phyloP scores from a whole-genome alignment of 1,140 invertebrate genomes.

The Cherax destructor region DNA sequence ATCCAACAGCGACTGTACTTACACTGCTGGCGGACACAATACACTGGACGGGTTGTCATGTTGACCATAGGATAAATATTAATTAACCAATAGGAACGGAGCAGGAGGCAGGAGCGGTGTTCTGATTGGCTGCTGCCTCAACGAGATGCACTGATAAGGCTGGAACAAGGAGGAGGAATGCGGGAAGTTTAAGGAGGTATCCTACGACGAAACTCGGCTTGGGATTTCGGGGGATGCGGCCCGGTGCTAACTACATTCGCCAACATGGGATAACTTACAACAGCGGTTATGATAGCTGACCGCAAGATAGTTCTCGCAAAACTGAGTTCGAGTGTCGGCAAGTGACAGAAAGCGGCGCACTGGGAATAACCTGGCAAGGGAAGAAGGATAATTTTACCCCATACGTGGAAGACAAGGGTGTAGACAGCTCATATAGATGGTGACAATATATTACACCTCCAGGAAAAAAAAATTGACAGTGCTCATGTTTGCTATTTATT shows the following conservation, averaged over 20 bases:
- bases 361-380: no score
- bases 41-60: constrained; percentile 35
- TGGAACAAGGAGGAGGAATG: constrained; percentile 54
- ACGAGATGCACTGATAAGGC: constrained; percentile 61
- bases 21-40: background rate
- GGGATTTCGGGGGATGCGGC: no score
- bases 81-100: constrained; percentile 59
- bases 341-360: background rate
- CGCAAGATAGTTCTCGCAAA: background rate
- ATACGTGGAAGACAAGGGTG: constrained; percentile 23
- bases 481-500: constrained; percentile 40
- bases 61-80: constrained; percentile 61
- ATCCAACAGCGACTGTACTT: background rate
- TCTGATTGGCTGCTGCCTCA: constrained; percentile 34
- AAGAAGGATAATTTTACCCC: background rate
- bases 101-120: constrained; percentile 11
- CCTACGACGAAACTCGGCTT: no score
- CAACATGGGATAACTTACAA: background rate
- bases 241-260: background rate
- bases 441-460: constrained; percentile 32
- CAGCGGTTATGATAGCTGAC: background rate
- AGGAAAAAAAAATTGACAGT: constrained; percentile 26
- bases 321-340: background rate
- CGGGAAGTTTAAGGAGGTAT: constrained; percentile 28
- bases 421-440: constrained; percentile 36